These are phyloP conservation scores for Limnephilus rhombicus DNA, from an alignment of 2,888 invertebrate species.

Conservation along the genomic window DNA sequence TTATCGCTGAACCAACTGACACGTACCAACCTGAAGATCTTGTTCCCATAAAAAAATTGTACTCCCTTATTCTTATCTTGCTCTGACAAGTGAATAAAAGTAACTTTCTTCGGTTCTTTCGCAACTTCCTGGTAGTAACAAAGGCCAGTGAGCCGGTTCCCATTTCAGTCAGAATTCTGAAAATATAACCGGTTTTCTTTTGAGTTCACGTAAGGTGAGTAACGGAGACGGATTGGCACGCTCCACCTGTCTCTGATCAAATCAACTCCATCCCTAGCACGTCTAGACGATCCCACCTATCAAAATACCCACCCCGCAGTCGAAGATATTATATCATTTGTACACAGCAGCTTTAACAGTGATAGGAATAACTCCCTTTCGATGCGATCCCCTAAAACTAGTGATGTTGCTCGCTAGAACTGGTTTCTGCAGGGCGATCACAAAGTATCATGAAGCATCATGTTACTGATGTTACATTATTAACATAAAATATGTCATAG, in stretches of 20 bases:
- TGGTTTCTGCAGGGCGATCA: not conserved
- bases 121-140: not conserved
- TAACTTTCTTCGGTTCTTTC: not conserved
- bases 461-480: not conserved
- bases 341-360: not conserved
- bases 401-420: not conserved
- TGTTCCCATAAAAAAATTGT: not conserved
- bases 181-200: slow-evolving; percentile 25
- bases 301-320: not conserved
- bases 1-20: not conserved
- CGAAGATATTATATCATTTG: not conserved
- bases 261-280: slow-evolving; percentile 43
- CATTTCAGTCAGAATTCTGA: slow-evolving; percentile 19
- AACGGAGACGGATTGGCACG: slow-evolving; percentile 12
- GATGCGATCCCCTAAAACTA: not conserved
- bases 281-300: not conserved
- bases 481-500: not conserved
- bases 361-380: not conserved
- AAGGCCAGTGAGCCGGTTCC: not conserved
- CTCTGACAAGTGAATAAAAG: not conserved
- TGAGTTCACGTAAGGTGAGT: slow-evolving; percentile 11
- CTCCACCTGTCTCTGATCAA: slow-evolving; percentile 42
- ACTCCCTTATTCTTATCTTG: not conserved
- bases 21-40: not conserved
- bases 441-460: not conserved